Conservation (phyloP, 2,888 invertebrate species). For the Pimpla rufipes region DNA sequence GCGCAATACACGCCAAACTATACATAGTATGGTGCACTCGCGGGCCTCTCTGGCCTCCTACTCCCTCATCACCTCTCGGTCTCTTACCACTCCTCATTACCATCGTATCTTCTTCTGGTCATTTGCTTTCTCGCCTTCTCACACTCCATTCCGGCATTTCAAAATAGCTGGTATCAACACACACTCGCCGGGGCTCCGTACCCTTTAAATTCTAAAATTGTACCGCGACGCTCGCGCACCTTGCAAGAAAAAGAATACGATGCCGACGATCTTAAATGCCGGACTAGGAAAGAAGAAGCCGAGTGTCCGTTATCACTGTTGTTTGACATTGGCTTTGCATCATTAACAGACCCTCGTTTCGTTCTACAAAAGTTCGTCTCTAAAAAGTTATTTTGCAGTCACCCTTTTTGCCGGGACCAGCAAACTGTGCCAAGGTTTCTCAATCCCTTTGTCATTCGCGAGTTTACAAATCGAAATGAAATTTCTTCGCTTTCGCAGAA, state of each 20-base stretch:
- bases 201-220: slow-evolving; percentile 19
- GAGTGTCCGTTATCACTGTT: too few relatives aligned
- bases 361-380: too few relatives aligned
- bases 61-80: slow-evolving; percentile 60
- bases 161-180: slow-evolving; percentile 35
- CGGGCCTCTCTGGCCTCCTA: slow-evolving; percentile 41
- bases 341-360: too few relatives aligned
- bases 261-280: background rate
- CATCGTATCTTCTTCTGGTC: slow-evolving; percentile 31
- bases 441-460: background rate
- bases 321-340: too few relatives aligned
- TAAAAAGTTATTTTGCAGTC: too few relatives aligned
- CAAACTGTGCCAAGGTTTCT: background rate
- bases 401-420: background rate
- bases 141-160: slow-evolving; percentile 38
- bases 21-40: slow-evolving; percentile 26
- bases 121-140: slow-evolving; percentile 43
- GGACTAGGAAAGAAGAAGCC: background rate
- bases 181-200: background rate
- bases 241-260: background rate
- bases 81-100: slow-evolving; percentile 56
- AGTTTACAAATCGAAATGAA: background rate
- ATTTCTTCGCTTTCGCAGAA: background rate
- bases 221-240: background rate
- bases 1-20: background rate